These are phyloP conservation scores for Caenorhabditis sulstoni DNA, from an alignment of 2,888 invertebrate species.

Conservation along the genomic window DNA sequence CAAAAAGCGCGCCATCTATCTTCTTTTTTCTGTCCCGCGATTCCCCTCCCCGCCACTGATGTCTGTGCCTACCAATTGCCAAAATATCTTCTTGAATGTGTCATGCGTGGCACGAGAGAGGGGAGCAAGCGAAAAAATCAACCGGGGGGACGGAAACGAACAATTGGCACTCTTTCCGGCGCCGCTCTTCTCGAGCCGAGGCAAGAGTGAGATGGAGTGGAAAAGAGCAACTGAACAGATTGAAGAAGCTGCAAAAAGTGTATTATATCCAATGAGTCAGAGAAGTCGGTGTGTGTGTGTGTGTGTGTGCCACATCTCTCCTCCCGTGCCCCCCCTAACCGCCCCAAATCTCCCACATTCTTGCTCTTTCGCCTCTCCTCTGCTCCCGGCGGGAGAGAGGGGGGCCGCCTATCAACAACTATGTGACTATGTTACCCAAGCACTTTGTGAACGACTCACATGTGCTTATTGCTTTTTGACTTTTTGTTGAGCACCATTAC, in stretches of 20 bases:
- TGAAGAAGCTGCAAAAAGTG: slow-evolving; percentile 60
- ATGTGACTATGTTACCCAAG: slow-evolving; percentile 3
- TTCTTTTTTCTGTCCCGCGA: slow-evolving; percentile 42
- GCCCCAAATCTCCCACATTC: background rate
- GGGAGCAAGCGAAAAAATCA: slow-evolving; percentile 5
- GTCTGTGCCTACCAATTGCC: slow-evolving; percentile 44
- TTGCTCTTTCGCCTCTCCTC: slow-evolving; percentile 34
- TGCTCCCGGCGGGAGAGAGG: slow-evolving; percentile 8
- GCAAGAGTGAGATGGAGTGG: slow-evolving; percentile 1
- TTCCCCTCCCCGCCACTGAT: background rate
- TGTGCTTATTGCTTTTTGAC: too few species aligned
- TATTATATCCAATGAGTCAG: slow-evolving; percentile 52
- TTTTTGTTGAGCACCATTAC: too few species aligned
- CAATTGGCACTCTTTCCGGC: slow-evolving; percentile 46
- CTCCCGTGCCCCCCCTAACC: slow-evolving; percentile 38
- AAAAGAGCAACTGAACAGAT: slow-evolving; percentile 59
- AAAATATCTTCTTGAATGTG: slow-evolving; percentile 25
- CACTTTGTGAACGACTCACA: background rate
- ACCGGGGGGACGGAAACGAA: slow-evolving; percentile 39
- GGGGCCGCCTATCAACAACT: slow-evolving; percentile 39
- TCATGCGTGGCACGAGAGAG: background rate
- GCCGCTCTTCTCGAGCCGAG: background rate
- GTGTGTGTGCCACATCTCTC: slow-evolving; percentile 49
- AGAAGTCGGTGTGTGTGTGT: slow-evolving; percentile 43
- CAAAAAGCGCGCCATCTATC: slow-evolving; percentile 45